A percentile compares a stretch with the other conserved stretches of the same genome.
These are phyloP conservation scores for Gobionotothen gibberifrons DNA, from an alignment of 2,797 vertebrate species.

Conservation along the genomic window DNA sequence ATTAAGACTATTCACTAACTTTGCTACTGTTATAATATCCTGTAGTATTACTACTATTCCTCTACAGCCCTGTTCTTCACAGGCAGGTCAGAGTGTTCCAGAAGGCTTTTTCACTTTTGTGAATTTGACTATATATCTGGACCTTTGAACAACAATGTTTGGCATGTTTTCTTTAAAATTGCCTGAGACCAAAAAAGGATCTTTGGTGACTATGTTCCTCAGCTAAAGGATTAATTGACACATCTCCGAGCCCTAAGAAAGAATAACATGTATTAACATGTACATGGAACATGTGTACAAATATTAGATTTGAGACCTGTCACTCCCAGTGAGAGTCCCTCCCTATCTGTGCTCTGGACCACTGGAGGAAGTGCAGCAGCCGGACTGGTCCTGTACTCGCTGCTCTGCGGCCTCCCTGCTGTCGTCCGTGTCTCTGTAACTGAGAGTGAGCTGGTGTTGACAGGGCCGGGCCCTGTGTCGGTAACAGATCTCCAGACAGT, in stretches of 20 bases:
- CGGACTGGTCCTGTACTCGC: neutral
- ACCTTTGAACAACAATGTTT: too few species aligned
- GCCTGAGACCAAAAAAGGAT: too few species aligned
- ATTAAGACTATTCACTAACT: neutral
- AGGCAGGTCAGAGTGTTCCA: too few species aligned
- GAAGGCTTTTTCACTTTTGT: too few species aligned
- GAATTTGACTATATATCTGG: too few species aligned
- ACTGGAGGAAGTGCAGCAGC: constrained; percentile 38
- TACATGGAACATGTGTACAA: too few species aligned
- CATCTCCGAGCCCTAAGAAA: neutral
- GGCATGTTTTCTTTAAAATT: too few species aligned
- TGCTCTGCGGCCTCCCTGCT: constrained; percentile 37
- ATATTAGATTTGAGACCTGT: neutral
- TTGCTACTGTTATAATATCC: neutral
- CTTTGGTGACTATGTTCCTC: neutral
- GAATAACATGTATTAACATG: neutral
- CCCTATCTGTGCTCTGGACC: constrained; percentile 12
- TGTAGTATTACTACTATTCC: too few species aligned
- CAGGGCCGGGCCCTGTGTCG: constrained; percentile 63
- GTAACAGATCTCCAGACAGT: constrained; percentile 70
- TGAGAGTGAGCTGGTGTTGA: constrained; percentile 74
- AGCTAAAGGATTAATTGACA: rapidly evolving
- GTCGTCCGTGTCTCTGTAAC: constrained; percentile 56
- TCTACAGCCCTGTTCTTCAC: too few species aligned
- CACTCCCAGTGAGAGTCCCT: neutral